Evolutionary conservation across 1,140 invertebrate genomes (phyloP).

Genomic region (Paraescarpia echinospica): DNA sequence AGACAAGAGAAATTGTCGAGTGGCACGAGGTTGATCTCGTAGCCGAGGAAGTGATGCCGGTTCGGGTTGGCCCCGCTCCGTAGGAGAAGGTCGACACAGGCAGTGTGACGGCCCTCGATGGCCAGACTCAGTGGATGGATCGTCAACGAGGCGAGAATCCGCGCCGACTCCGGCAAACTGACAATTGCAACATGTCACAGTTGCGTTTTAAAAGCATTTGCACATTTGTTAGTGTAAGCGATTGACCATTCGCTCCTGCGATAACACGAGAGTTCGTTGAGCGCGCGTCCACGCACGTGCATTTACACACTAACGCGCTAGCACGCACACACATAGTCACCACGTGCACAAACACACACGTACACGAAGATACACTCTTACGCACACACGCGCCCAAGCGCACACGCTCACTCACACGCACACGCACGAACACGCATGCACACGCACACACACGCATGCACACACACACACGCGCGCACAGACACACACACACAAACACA

Average conservation of each 20-base stretch:
- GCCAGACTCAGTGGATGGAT: conserved; percentile 62
- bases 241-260: neutral
- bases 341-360: too few relatives aligned
- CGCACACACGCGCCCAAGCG: too few relatives aligned
- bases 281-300: too few relatives aligned
- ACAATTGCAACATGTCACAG: neutral
- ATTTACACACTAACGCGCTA: too few relatives aligned
- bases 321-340: too few relatives aligned
- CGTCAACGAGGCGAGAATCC: conserved; percentile 43
- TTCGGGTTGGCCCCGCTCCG: conserved; percentile 71
- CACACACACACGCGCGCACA: too few relatives aligned
- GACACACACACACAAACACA: too few relatives aligned
- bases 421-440: too few relatives aligned
- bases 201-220: neutral
- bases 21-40: conserved; percentile 83
- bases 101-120: conserved; percentile 81
- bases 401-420: too few relatives aligned
- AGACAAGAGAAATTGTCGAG: conserved; percentile 74
- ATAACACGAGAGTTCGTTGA: neutral
- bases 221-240: neutral
- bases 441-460: too few relatives aligned
- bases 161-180: conserved; percentile 12
- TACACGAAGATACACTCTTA: too few relatives aligned
- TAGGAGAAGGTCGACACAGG: conserved; percentile 68
- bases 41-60: conserved; percentile 76